These are phyloP conservation scores for Acanthococcus lagerstroemiae DNA, from an alignment of 2,888 invertebrate genomes.

Conservation along the genomic window DNA sequence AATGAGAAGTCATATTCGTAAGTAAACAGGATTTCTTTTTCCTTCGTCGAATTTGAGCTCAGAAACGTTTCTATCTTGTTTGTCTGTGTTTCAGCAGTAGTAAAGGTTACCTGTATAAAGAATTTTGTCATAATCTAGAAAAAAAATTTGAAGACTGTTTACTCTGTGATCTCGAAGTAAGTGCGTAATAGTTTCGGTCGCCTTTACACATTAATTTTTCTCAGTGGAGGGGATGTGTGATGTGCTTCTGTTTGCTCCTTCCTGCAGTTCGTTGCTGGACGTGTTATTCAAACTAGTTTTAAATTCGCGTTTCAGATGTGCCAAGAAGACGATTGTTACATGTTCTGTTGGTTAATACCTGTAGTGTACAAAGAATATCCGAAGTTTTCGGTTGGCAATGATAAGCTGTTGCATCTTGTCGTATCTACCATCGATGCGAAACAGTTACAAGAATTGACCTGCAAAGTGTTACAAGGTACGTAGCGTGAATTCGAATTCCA, in stretches of 20 bases:
- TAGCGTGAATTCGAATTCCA: slow-evolving; percentile 38
- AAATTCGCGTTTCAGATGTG: slow-evolving; percentile 49
- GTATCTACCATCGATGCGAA: slow-evolving; percentile 81
- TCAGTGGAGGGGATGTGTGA: too few species aligned
- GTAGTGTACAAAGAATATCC: slow-evolving; percentile 86
- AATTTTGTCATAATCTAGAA: slow-evolving; percentile 72
- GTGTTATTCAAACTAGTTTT: too few species aligned
- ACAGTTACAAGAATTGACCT: slow-evolving; percentile 83
- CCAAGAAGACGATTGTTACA: slow-evolving; percentile 76
- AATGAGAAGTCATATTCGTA: slow-evolving; percentile 14
- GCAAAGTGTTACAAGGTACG: slow-evolving; percentile 80
- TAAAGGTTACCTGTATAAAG: slow-evolving; percentile 76
- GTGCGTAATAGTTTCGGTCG: slow-evolving; percentile 29
- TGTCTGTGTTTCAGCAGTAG: slow-evolving; percentile 48
- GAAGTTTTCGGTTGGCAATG: slow-evolving; percentile 74
- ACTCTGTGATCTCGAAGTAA: slow-evolving; percentile 66
- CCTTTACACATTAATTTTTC: background rate
- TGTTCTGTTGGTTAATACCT: slow-evolving; percentile 86
- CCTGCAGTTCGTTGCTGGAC: too few species aligned
- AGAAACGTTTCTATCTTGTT: slow-evolving; percentile 16
- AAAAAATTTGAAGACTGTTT: slow-evolving; percentile 63
- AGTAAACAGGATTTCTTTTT: background rate
- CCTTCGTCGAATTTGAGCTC: background rate
- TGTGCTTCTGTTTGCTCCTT: too few species aligned
- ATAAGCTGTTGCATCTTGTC: slow-evolving; percentile 76